Percentiles rank a stretch among this genome's conserved stretches.
Conservation (phyloP, 2,797 vertebrate species). For the Eulemur coronatus region DNA sequence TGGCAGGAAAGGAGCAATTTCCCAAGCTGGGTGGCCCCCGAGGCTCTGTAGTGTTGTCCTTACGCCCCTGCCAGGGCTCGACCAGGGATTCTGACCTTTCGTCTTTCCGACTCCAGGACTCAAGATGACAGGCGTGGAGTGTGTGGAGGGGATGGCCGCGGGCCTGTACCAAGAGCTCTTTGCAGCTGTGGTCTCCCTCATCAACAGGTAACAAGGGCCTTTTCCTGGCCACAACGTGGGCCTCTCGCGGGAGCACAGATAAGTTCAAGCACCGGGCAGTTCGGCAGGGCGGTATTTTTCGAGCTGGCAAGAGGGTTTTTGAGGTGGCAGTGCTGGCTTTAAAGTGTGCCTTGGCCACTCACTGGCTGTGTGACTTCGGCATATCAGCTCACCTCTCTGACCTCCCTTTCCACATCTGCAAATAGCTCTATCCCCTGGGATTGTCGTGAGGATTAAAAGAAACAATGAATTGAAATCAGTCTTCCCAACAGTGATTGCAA, state of each 20-base stretch:
- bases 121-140: constrained; percentile 91
- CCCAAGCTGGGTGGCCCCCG: neutral
- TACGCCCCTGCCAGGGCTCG: no score
- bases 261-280: neutral
- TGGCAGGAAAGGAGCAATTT: no score
- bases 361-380: neutral
- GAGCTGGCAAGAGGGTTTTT: neutral
- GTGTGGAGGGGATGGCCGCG: constrained; percentile 93
- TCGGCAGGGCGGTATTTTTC: neutral
- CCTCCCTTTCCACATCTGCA: neutral
- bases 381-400: neutral
- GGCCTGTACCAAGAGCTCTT: constrained; percentile 97
- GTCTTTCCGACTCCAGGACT: constrained; percentile 84
- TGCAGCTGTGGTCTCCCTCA: constrained; percentile 89
- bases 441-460: neutral
- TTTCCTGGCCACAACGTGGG: accelerated
- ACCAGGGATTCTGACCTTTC: accelerated
- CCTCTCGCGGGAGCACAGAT: accelerated
- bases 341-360: neutral
- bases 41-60: neutral
- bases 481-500: neutral
- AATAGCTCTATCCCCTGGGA: neutral
- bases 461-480: neutral
- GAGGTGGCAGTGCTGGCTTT: neutral
- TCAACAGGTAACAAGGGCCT: constrained; percentile 91